Base-by-base conservation (phyloP, 2,113 vertebrate genomes). In the Malurus elegans region DNA sequence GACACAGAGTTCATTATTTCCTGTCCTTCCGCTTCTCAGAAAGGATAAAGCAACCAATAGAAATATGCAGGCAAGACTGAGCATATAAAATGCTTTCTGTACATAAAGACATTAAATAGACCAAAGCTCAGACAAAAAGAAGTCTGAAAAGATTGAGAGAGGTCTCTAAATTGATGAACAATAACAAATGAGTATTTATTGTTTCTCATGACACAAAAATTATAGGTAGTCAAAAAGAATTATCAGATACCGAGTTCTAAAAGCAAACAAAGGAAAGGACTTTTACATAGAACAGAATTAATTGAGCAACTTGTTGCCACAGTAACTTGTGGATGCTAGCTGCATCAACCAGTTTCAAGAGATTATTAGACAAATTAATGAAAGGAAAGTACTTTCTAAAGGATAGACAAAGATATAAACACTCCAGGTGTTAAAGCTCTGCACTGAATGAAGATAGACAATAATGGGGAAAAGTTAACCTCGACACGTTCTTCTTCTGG, bases 221-320 rank as follows among this genome's bases (percentile, higher is more conserved):
- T 92, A 75, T 18, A 79, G 40, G 18, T 65, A 96, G 47, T 80
- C 67, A 88, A 66, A 73, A 25, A 66, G 42, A 86, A 78, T 89
- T 86, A 86, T 89, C 60, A 78, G 67, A 83, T 80, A 31, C 0
- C 15, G 86, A 71, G 7, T 66, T 84, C 67, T 84, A 45, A 92
- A 93, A 73, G 40, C n/a, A 93, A 95, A 83, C 54, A 86, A 93
- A 86, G 5, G 24, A 88, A 86, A 66, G 23, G 6, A 70, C 28
- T 93, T 89, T 42, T 66, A 66, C 12, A 84, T 74, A 54, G 78
- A 92, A 17, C 12, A 67, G 60, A 76, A 87, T 80, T 91, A 83
- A 83, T 65, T 79, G 32, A 76, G 36, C 25, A 64, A 94, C 67
- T 86, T 76, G 64, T 94, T 96, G 83, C 56, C 83, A 78, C 90